Evolutionary conservation across 2,888 invertebrate species (phyloP), one percentile per base, ranked within the genome.

Genomic region (Eudasyphora cyanicolor): DNA sequence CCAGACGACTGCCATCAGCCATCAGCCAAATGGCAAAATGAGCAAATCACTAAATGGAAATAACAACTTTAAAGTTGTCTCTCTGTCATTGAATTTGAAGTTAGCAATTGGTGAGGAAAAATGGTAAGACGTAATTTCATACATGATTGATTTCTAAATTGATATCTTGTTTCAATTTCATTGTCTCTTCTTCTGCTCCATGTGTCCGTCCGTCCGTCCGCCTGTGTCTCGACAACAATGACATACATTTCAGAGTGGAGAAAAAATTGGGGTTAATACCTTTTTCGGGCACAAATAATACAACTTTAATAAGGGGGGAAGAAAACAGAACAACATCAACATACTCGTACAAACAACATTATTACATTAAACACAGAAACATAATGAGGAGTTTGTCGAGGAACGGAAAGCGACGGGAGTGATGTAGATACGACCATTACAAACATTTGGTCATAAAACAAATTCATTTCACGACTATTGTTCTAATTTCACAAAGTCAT

Each of bases 121-220:
- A 74, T 62, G 71, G 64, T 38, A 42, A 79, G 67, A 80, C 79
- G 75, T 77, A 70, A 77, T 83, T 83, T 80, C 76, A 77, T 74
- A 80, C 76, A 74, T 80, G 71, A 83, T 83, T 83, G 54, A 74
- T 32, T 75, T 80, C 70, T 80, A 70, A 71, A 80, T 77, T 80
- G 62, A 69, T 76, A 57, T 80, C 67, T 67, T 67, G 35, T 67
- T 67, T 42, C 35, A 24, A 24, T 35, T n/a, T n/a, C n/a, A n/a
- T n/a, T n/a, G 32, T 64, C 17, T 21, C 57, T 10, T 24, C 57
- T 14, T 35, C 29, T 32, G 6, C 24, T 62, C 2, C 17, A 14
- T 3, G 10, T 49, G 17, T 32, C 2, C 49, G 21, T 8, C 21
- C n/a, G n/a, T n/a, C n/a, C n/a, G 38, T 35, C 12, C 29, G 1